Base-by-base conservation (phyloP, 2,888 invertebrate species). In the Himalopsyche tibetana region DNA sequence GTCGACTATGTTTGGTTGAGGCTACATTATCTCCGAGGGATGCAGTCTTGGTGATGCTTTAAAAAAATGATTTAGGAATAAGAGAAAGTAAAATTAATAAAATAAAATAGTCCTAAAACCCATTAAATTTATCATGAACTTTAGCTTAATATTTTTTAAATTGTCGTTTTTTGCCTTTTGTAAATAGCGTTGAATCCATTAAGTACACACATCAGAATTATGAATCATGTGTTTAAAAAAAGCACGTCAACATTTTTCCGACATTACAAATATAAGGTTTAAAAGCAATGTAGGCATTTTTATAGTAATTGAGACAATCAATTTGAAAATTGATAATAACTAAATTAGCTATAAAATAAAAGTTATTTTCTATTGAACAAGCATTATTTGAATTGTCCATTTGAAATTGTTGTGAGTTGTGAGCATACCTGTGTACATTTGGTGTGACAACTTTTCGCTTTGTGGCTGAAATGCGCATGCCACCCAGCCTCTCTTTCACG, bases 381-480 rank as follows among this genome's bases (percentile, higher is more conserved):
- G 9, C n/a, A 19, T 63, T 63, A 63, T 19, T 51, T 4, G 19
- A 28, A 28, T 28, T 28, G 8, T 56, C 5, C 5, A 6, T 63
- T 8, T 63, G 19, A 63, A 63, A 63, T 63, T 19, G 9, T 63
- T 51, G 3, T 4, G 19, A 63, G 9, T 63, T 51, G 3, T 4
- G 19, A 19, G 19, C 28, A 19, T 63, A 63, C 63, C 63, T 63
- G 63, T 63, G 63, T 19, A 84, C 11, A 40, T 74, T 45, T 6
- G 84, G 88, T 55, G 82, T 74, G 82, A 82, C 55, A 17, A 88
- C 87, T 83, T 88, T 88, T 80, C 87, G 83, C 82, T 88, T 88
- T 5, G 85, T 87, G 28, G 87, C 87, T 15, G 86, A 80, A 45
- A 85, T 86, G 17, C 87, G 86, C 28, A 88, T 84, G n/a, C 85